Evolutionary conservation across 2,888 invertebrate genomes (phyloP), one percentile per base, ranked within the genome.

Genomic region (Diachrysia chrysitis): DNA sequence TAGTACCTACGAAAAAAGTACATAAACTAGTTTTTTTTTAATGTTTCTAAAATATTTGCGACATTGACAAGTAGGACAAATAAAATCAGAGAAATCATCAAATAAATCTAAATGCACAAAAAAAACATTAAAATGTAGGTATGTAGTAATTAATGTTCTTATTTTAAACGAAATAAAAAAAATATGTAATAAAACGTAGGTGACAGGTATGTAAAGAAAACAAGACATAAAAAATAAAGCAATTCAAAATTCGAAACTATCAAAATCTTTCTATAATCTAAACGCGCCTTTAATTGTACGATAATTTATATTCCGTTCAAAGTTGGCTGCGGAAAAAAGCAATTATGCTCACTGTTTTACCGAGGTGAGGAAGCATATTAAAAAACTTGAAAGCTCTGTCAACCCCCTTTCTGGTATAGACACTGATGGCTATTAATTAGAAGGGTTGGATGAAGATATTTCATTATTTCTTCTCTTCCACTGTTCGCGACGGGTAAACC

Each of bases 401-500:
- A 91, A 88, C 92, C 92, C 91, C 90, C 89, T 87, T 89, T 92
- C 90, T 95, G 94, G 89, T 84, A 91, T 88, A 95, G 95, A 95
- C 95, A 95, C 90, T 95, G 95, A 95, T 94, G 95, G 92, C 94
- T 90, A 95, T 95, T 95, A 94, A 95, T 95, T 95, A 95, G 93
- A 93, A 95, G 94, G 94, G 94, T 92, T 93, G 93, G 88, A 91
- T 93, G 91, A 92, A 94, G 93, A 93, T 93, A 93, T 94, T 94
- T 91, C 91, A 94, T 94, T 94, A 93, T 93, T 92, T 90, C 92
- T 89, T 89, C 89, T 79, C 85, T 78, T 87, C 78, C 78, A 83
- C 80, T 81, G 82, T 84, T 83, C 84, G 76, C 73, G 48, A 76
- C 68, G 75, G 69, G 59, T 71, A 63, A 68, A 76, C 68, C 66